Evolutionary conservation across 2,797 vertebrate species (phyloP).

Genomic region (Girardinus metallicus): DNA sequence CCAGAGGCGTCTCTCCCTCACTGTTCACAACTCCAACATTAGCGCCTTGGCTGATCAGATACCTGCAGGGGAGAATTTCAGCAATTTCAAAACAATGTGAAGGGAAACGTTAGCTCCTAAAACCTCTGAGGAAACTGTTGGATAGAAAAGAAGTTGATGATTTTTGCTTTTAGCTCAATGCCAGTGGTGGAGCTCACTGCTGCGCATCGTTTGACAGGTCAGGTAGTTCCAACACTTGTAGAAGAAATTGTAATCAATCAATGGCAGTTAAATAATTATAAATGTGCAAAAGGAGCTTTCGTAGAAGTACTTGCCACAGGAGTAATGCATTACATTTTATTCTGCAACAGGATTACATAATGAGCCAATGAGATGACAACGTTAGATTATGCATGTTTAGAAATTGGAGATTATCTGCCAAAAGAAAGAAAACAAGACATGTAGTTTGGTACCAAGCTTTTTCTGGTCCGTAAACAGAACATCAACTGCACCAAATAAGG

Average conservation of each 20-base stretch:
- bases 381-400: background rate
- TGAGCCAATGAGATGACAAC: background rate
- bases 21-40: slow-evolving; percentile 97
- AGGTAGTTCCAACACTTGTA: background rate
- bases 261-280: background rate
- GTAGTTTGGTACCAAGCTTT: background rate
- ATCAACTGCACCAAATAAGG: background rate
- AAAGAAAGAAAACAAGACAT: background rate
- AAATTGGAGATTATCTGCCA: background rate
- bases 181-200: slow-evolving; percentile 1
- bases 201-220: background rate
- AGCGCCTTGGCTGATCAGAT: slow-evolving; percentile 95
- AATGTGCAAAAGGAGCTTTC: background rate
- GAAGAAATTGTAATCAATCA: background rate
- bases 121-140: slow-evolving; percentile 26
- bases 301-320: background rate
- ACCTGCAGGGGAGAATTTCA: slow-evolving; percentile 74
- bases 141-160: slow-evolving; percentile 1
- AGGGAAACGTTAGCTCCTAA: slow-evolving; percentile 20
- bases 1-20: slow-evolving; percentile 97
- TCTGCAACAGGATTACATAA: background rate
- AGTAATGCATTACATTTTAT: background rate
- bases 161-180: background rate
- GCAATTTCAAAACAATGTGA: background rate
- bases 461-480: background rate